Evolutionary conservation across 2,113 vertebrate genomes (phyloP).

Genomic region (Phrynocephalus versicolor): DNA sequence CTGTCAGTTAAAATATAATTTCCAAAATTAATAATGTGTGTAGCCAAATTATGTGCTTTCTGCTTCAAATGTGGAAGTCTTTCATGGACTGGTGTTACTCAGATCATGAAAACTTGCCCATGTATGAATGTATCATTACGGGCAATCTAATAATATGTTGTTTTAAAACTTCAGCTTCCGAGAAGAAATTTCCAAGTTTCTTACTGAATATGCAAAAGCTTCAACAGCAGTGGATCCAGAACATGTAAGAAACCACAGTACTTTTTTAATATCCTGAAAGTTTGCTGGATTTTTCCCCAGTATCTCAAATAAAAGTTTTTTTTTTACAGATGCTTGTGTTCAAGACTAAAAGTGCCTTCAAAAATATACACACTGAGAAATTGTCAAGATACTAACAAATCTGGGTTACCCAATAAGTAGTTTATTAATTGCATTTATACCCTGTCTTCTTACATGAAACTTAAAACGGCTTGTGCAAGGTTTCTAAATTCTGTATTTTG

Average conservation of each 20-base stretch:
- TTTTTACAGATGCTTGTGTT: background rate
- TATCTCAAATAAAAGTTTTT: background rate
- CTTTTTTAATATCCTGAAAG: background rate
- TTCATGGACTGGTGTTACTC: rapidly evolving
- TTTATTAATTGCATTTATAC: background rate
- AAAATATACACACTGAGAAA: background rate
- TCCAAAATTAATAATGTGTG: background rate
- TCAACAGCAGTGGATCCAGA: slow-evolving; percentile 38
- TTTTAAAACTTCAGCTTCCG: slow-evolving; percentile 55
- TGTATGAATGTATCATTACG: background rate
- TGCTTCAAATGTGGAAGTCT: background rate
- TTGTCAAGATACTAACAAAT: no score
- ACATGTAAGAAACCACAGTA: slow-evolving; percentile 40
- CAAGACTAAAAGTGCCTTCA: background rate
- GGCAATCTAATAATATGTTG: background rate
- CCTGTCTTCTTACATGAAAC: background rate
- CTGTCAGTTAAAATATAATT: background rate
- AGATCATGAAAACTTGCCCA: background rate
- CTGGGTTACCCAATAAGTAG: no score
- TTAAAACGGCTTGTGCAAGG: no score
- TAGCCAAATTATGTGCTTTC: background rate
- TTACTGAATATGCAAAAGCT: slow-evolving; percentile 54
- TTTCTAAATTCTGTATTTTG: no score
- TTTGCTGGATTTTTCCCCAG: background rate
- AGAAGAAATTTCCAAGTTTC: slow-evolving; percentile 60